Percentiles rank a stretch among this genome's conserved stretches.
Evolutionary conservation across 2,113 vertebrate species (phyloP).

Genomic region (Ovis canadensis): DNA sequence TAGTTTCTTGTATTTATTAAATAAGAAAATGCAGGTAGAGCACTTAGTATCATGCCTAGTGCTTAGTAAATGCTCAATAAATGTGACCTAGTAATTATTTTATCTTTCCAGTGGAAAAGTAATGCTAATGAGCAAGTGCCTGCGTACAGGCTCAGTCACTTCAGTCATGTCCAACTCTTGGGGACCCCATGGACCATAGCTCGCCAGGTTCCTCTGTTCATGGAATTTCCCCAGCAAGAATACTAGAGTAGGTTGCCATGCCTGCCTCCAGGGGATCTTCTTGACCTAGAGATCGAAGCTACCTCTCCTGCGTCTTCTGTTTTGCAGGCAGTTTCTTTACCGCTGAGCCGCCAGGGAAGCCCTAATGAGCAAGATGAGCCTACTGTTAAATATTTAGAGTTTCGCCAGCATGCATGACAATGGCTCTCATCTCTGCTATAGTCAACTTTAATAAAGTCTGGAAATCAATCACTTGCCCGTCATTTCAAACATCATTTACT

Average conservation of each 20-base stretch:
- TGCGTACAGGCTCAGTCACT: neutral
- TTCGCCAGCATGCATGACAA: neutral
- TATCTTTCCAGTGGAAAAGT: neutral
- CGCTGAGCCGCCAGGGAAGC: neutral
- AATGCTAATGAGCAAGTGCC: neutral
- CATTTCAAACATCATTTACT: neutral
- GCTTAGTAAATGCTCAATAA: neutral
- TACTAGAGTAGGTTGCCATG: neutral
- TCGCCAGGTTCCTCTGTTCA: neutral
- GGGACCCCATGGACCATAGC: neutral
- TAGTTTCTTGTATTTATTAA: conserved; percentile 4
- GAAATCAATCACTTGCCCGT: neutral
- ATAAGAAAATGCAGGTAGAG: neutral
- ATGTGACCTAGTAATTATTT: neutral
- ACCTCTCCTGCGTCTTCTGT: neutral
- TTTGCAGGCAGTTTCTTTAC: neutral
- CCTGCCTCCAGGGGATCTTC: neutral
- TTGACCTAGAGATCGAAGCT: neutral
- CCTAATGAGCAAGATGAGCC: neutral
- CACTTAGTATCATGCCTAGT: neutral
- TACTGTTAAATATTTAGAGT: neutral
- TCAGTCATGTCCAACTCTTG: neutral
- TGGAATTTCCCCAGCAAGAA: neutral
- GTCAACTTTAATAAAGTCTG: neutral
- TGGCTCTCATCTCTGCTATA: neutral